Percentiles rank a stretch among this genome's conserved stretches.
Evolutionary conservation across 2,113 vertebrate species (phyloP).

Genomic region (Dasypus novemcinctus): DNA sequence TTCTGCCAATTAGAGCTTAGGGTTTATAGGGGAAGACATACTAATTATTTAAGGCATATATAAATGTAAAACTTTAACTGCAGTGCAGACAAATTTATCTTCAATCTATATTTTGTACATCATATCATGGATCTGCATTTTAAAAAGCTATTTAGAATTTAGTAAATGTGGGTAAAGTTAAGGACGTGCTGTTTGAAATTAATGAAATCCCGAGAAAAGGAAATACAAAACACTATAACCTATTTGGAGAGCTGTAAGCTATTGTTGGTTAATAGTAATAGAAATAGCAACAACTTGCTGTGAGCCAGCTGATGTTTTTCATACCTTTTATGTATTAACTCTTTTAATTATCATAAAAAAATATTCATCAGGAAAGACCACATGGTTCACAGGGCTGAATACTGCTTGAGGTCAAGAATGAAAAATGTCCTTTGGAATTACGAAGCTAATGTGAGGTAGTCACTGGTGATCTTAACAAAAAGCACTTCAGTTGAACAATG

Average conservation of each 20-base stretch:
- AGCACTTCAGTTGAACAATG: neutral
- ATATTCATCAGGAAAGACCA: neutral
- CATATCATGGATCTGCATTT: neutral
- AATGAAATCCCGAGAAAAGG: neutral
- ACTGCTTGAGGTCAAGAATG: neutral
- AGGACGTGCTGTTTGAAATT: neutral
- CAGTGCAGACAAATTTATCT: neutral
- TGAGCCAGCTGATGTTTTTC: neutral
- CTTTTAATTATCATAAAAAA: neutral
- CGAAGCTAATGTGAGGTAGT: neutral
- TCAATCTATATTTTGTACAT: neutral
- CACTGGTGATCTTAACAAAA: neutral
- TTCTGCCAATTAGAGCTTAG: neutral
- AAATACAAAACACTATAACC: neutral
- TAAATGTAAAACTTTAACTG: neutral
- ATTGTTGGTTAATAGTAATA: neutral
- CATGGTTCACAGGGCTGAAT: neutral
- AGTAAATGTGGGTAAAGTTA: neutral
- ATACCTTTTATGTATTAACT: neutral
- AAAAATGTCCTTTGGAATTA: neutral
- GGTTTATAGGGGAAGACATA: neutral
- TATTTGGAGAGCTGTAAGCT: neutral
- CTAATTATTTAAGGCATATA: neutral
- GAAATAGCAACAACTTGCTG: neutral
- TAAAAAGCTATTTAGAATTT: neutral